phyloP scores from a whole-genome alignment of 2,113 vertebrate genomes.

The Colistium nudipinnis region DNA sequence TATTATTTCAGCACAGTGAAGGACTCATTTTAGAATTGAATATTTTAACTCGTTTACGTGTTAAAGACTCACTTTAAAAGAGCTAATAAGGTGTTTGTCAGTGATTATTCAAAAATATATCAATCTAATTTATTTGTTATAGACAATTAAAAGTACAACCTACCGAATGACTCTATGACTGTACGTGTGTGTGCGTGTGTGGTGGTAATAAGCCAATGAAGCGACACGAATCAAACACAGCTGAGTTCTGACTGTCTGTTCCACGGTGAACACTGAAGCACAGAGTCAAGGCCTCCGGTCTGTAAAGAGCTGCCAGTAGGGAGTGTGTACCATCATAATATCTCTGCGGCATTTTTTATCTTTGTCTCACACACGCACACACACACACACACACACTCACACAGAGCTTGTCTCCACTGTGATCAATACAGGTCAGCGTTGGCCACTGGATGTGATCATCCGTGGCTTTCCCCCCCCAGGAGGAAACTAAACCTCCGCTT shows the following conservation, averaged over 20 bases:
- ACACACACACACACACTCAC: constrained; percentile 11
- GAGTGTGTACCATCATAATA: constrained; percentile 38
- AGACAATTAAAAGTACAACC: too few relatives aligned
- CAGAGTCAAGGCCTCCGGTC: constrained; percentile 17
- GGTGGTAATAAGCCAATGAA: constrained; percentile 11
- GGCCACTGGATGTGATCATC: constrained; percentile 61
- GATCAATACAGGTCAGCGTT: constrained; percentile 68
- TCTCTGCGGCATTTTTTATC: constrained; percentile 17
- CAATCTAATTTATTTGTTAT: too few relatives aligned
- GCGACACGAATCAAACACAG: constrained; percentile 15
- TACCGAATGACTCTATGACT: too few relatives aligned
- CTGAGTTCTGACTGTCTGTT: constrained; percentile 4
- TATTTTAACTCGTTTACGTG: too few relatives aligned
- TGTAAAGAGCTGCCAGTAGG: constrained; percentile 38
- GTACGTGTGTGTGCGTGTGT: constrained; percentile 6
- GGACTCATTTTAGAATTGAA: too few relatives aligned
- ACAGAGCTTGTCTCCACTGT: constrained; percentile 35
- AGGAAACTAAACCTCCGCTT: constrained; percentile 42
- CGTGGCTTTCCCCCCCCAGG: constrained; percentile 49
- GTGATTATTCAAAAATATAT: too few relatives aligned
- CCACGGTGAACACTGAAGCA: constrained; percentile 29
- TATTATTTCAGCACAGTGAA: too few relatives aligned
- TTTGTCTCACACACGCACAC: not conserved
- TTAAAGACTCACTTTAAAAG: too few relatives aligned
- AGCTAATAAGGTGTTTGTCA: too few relatives aligned